Conservation (phyloP, 2,113 vertebrate genomes). For the Oxyruncus cristatus region DNA sequence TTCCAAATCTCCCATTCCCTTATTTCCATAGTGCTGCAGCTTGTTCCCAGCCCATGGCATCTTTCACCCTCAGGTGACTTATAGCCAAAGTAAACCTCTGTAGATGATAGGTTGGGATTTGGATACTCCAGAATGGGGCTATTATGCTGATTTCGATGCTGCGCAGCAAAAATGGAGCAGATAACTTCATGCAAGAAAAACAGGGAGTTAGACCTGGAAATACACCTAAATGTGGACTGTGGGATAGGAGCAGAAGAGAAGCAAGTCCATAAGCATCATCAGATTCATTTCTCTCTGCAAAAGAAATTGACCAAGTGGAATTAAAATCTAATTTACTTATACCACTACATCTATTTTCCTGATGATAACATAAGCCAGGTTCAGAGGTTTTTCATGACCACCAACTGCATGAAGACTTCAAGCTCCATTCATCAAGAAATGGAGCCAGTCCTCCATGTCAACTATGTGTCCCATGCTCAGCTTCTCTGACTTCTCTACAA, state of each 20-base stretch:
- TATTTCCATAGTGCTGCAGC: neutral
- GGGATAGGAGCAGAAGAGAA: neutral
- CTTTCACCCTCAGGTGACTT: neutral
- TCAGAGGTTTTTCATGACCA: neutral
- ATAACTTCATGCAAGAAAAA: neutral
- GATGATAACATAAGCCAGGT: neutral
- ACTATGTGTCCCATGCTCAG: neutral
- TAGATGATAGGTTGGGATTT: neutral
- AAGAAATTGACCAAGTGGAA: neutral
- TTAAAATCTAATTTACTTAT: neutral
- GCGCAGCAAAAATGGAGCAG: neutral
- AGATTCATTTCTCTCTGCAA: neutral
- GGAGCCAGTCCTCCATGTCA: accelerated
- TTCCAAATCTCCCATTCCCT: neutral
- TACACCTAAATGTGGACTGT: neutral
- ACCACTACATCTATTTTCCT: neutral
- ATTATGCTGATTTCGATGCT: neutral
- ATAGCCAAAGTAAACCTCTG: neutral
- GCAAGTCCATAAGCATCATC: neutral
- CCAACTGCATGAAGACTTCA: neutral
- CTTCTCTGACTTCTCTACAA: neutral
- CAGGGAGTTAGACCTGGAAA: neutral
- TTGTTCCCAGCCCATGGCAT: neutral
- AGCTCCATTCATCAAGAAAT: neutral
- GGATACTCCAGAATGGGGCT: accelerated